These are phyloP conservation scores for Aporrectodea caliginosa DNA, from an alignment of 1,140 invertebrate genomes.

Conservation along the genomic window DNA sequence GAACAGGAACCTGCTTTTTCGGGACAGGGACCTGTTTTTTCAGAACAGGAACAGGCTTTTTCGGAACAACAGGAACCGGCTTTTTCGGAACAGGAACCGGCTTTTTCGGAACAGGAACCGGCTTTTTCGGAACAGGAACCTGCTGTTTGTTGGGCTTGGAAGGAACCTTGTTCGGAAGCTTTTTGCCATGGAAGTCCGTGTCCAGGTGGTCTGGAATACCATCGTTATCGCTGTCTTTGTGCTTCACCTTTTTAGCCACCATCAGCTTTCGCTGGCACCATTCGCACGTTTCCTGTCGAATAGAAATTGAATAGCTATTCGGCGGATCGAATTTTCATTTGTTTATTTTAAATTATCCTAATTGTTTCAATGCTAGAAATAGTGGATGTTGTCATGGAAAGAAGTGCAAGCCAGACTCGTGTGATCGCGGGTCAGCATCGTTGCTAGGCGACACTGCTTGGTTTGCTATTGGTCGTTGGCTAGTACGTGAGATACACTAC, in stretches of 20 bases:
- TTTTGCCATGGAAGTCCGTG: not conserved
- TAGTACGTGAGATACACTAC: too few species aligned
- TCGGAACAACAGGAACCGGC: not conserved
- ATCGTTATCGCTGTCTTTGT: constrained; percentile 17
- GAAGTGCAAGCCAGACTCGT: too few species aligned
- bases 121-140: not conserved
- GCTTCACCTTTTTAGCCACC: not conserved
- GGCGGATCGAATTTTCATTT: too few species aligned
- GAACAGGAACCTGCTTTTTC: constrained; percentile 6
- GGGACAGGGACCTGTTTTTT: not conserved
- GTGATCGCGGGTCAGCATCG: too few species aligned
- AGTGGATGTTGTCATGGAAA: too few species aligned
- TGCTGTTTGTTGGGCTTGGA: not conserved
- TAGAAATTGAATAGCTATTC: too few species aligned
- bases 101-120: not conserved
- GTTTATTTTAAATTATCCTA: too few species aligned
- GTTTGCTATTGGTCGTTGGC: too few species aligned
- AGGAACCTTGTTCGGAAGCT: not conserved
- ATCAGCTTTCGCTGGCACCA: not conserved
- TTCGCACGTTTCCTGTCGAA: not conserved
- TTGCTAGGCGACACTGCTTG: too few species aligned
- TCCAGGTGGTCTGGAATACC: constrained; percentile 22
- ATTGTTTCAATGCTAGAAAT: too few species aligned
- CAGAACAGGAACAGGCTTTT: constrained; percentile 9
- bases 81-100: constrained; percentile 4